Evolutionary conservation across 2,888 invertebrate species (phyloP).

Genomic region (Zonitis immaculata): DNA sequence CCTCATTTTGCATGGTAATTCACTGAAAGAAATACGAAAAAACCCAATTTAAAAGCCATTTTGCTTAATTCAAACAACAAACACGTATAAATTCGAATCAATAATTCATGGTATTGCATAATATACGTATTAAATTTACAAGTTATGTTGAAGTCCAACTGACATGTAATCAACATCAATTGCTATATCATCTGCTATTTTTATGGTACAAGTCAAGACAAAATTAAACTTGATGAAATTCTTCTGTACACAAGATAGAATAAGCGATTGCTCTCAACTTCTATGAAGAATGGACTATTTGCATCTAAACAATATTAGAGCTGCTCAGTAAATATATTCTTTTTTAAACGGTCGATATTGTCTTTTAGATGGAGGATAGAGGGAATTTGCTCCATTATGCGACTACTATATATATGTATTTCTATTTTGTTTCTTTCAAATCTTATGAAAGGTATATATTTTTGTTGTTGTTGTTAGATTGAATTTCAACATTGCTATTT

Average conservation of each 20-base stretch:
- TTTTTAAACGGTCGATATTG: conserved; percentile 19
- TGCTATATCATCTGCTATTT: conserved; percentile 1
- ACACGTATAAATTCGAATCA: too few relatives aligned
- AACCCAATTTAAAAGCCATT: background rate
- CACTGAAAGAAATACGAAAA: background rate
- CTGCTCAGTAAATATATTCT: conserved; percentile 19
- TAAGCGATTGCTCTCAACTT: too few relatives aligned
- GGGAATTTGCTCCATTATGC: conserved; percentile 18
- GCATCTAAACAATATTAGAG: conserved; percentile 22
- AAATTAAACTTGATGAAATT: conserved; percentile 2
- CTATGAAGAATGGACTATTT: conserved; percentile 16
- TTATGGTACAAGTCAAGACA: background rate
- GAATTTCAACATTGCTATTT: conserved; percentile 21
- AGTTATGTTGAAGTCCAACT: background rate
- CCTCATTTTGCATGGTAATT: background rate
- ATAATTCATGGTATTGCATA: too few relatives aligned
- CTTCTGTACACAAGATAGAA: background rate
- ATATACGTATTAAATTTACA: too few relatives aligned
- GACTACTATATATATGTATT: conserved; percentile 10
- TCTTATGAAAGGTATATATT: conserved; percentile 19
- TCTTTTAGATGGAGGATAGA: conserved; percentile 16
- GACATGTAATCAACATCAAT: conserved; percentile 7
- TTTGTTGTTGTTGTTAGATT: conserved; percentile 20
- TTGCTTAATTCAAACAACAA: background rate
- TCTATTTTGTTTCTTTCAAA: conserved; percentile 19